Base-by-base conservation (phyloP, 2,113 vertebrate genomes). In the Epinephelus cyanopodus region DNA sequence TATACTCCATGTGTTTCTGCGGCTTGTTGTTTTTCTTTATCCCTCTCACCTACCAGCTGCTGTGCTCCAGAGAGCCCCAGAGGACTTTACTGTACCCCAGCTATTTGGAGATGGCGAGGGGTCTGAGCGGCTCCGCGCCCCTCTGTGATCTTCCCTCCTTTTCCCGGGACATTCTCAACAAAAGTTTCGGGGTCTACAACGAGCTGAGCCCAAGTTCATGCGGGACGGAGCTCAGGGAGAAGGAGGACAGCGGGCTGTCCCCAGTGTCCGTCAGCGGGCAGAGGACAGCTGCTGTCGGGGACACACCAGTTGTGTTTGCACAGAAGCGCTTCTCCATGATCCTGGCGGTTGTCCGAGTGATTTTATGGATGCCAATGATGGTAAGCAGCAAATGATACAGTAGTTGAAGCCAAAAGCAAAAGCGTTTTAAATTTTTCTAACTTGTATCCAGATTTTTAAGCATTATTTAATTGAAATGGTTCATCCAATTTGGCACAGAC, bases 301-400 rank as follows among this genome's bases (percentile, higher is more conserved):
- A 95, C 90, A 91, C 90, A 25, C 84, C 92, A 0, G 93, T 95
- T 87, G 94, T 93, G 76, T 95, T 97, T 39, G 98, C 98, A 21
- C 98, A 99, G 92, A 98, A 96, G 90, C 96, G 98, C 37, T 99
- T 99, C 91, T 97, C 98, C 0, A 93, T 99, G 90, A 96, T 99
- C 77, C 92, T 99, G 66, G 97, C 97, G 0, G 86, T 98, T 74
- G 93, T 96, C 5, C 97, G 97, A 90, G 95, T 96, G 62, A 52
- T 96, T 71, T 94, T 99, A 17, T 99, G 98, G 98, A 98, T 99
- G 89, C 98, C 98, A 4, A 96, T 98, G 95, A 99, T 99, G 98
- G 98, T 99, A 96, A 98, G 94, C 39, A 74, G 17, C 33, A 18
- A 62, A 29, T n/a, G 57, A 8, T 12, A 25, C 3, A 56, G 15